A percentile compares a stretch with the other conserved stretches of the same genome.
These are phyloP conservation scores for Bubo bubo DNA, from an alignment of 2,113 vertebrate genomes.

Conservation along the genomic window DNA sequence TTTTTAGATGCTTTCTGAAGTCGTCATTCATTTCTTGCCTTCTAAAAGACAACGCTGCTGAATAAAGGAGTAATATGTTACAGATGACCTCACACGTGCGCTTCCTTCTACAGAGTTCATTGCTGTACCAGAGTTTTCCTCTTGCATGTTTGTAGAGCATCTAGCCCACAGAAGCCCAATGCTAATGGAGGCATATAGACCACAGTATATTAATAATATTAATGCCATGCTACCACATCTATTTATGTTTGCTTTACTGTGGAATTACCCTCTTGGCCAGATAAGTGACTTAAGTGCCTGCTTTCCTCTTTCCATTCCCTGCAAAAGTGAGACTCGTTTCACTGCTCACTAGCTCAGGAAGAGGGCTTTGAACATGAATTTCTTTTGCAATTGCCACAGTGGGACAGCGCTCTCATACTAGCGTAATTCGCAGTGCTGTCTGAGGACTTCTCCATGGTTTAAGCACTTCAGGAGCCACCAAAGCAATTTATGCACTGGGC, in stretches of 20 bases:
- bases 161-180: background rate
- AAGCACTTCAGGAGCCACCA: conserved; percentile 44
- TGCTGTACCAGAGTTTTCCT: background rate
- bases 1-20: background rate
- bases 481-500: conserved; percentile 47
- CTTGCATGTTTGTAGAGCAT: rapidly evolving
- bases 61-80: background rate
- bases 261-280: conserved; percentile 1
- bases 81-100: background rate
- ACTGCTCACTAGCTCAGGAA: conserved; percentile 33
- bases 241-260: background rate
- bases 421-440: conserved; percentile 31
- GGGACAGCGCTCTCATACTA: background rate
- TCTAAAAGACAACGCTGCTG: background rate
- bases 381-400: conserved; percentile 27
- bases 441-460: conserved; percentile 10
- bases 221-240: background rate
- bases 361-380: conserved; percentile 15
- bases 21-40: background rate
- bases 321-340: conserved; percentile 16
- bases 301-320: background rate
- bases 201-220: background rate
- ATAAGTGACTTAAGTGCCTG: background rate
- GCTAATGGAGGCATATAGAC: background rate
- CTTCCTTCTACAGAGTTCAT: background rate